Evolutionary conservation across 2,113 vertebrate genomes (phyloP).

Genomic region (Aegypius monachus): DNA sequence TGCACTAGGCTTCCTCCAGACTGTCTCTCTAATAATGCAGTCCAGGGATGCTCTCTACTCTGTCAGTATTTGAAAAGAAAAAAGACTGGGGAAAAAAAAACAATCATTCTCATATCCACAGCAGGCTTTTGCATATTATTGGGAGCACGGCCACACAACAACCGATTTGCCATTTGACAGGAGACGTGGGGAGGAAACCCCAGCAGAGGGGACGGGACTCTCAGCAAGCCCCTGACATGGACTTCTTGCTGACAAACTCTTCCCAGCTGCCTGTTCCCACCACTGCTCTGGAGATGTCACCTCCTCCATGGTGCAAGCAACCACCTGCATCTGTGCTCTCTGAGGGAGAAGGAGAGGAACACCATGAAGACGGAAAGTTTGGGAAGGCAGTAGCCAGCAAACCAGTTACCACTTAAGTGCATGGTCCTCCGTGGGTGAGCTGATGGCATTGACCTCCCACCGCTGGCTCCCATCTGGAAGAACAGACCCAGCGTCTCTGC

Average conservation of each 20-base stretch:
- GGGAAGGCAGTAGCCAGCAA: not conserved
- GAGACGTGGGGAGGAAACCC: not conserved
- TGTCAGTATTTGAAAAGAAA: not conserved
- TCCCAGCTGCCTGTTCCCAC: not conserved
- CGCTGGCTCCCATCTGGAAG: not conserved
- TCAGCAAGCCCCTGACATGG: accelerated
- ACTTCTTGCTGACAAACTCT: not conserved
- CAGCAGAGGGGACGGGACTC: not conserved
- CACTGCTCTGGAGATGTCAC: not conserved
- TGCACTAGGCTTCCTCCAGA: not conserved
- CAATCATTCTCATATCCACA: not conserved
- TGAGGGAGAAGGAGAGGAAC: not conserved
- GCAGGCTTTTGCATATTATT: not conserved
- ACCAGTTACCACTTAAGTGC: not conserved
- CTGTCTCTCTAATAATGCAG: not conserved
- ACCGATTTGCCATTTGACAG: not conserved
- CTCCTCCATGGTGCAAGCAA: not conserved
- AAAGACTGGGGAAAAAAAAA: not conserved
- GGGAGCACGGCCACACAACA: not conserved
- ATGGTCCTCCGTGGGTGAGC: not conserved
- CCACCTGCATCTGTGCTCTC: not conserved
- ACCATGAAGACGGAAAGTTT: not conserved
- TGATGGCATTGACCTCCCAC: not conserved
- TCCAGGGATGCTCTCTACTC: not conserved
- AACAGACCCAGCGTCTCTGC: not conserved